Conservation (phyloP, 2,113 vertebrate species). For the human (Homo sapiens) region GRCh38 chr11:38751001-38751500, state of each 20-base stretch:
- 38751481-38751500: background rate
- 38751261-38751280: background rate
- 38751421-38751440: background rate
- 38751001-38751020: background rate
- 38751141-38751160: background rate
- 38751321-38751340: background rate
- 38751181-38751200: background rate
- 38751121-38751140: background rate
- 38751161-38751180: background rate
- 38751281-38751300: background rate
- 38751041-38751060: background rate
- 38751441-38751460: background rate
- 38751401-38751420: background rate
- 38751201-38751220: background rate
- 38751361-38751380: background rate
- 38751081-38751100: fast-evolving
- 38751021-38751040: background rate
- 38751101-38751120: background rate
- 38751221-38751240: background rate
- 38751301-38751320: background rate
- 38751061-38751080: background rate
- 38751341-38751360: background rate
- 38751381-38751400: background rate
- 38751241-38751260: background rate
- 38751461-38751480: background rate